A percentile compares a stretch with the other conserved stretches of the same genome.
These are phyloP conservation scores for Athalia circularis DNA, from an alignment of 2,888 invertebrate species.

Conservation along the genomic window DNA sequence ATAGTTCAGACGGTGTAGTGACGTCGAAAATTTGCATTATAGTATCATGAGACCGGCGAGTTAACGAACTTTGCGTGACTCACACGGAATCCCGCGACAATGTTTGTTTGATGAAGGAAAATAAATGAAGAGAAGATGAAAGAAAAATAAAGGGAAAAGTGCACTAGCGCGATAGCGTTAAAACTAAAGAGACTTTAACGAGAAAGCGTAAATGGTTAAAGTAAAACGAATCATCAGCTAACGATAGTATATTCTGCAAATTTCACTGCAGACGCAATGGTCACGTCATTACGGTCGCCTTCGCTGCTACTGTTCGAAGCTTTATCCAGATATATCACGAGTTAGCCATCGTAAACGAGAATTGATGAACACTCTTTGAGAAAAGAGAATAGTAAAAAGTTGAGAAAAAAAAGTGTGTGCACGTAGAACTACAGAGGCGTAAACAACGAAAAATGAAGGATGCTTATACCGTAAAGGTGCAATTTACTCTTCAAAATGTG, in stretches of 20 bases:
- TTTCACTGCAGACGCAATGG: constrained; percentile 23
- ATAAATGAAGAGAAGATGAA: not conserved
- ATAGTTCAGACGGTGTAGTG: not conserved
- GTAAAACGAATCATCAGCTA: not conserved
- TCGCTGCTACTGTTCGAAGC: not conserved
- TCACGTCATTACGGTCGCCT: not conserved
- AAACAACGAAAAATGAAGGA: not conserved
- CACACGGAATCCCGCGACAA: constrained; percentile 11
- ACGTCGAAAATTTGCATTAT: constrained; percentile 38
- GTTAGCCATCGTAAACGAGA: constrained; percentile 11
- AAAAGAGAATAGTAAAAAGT: not conserved
- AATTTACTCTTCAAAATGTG: no score
- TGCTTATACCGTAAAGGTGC: no score
- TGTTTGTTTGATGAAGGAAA: not conserved
- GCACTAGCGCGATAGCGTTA: not conserved
- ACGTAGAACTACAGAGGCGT: not conserved
- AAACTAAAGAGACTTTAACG: not conserved
- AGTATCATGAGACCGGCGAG: not conserved
- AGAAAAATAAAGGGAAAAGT: not conserved
- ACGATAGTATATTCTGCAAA: not conserved
- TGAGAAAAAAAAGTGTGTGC: not conserved
- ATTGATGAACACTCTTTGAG: constrained; percentile 6
- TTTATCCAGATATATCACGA: constrained; percentile 15
- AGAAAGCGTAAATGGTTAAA: constrained; percentile 1
- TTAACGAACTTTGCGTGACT: constrained; percentile 24